Percentiles rank a stretch among this genome's conserved stretches.
Evolutionary conservation across 2,797 vertebrate genomes (phyloP).

Genomic region (Siniperca undulata): DNA sequence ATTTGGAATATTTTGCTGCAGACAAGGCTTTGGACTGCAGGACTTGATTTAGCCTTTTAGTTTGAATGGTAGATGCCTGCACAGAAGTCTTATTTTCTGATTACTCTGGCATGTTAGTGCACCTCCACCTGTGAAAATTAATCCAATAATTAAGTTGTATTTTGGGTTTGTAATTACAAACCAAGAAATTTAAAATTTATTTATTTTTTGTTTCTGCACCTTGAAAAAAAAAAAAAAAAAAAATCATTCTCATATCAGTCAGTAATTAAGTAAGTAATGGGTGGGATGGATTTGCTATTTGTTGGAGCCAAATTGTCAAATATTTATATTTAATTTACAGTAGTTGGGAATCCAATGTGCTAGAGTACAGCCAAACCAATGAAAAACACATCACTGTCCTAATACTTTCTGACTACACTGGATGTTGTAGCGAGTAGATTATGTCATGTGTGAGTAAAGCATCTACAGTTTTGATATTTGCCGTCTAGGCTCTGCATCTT

Average conservation of each 20-base stretch:
- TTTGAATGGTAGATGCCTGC: neutral
- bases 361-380: neutral
- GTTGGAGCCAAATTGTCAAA: neutral
- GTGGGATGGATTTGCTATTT: neutral
- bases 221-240: neutral
- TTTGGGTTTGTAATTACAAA: no score
- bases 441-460: conserved; percentile 14
- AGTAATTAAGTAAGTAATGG: neutral
- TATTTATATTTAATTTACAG: conserved; percentile 7
- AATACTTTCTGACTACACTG: neutral
- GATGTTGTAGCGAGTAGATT: conserved; percentile 3
- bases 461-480: conserved; percentile 20
- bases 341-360: neutral
- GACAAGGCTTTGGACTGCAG: conserved; percentile 19
- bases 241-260: neutral
- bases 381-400: neutral
- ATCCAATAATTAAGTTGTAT: neutral
- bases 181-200: neutral
- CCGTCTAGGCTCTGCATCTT: conserved; percentile 19
- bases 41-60: conserved; percentile 11
- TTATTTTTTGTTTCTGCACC: neutral
- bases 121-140: neutral
- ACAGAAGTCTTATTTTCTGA: neutral
- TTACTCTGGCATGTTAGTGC: neutral
- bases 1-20: conserved; percentile 16